phyloP scores from a whole-genome alignment of 2,797 vertebrate species.

The Argentina silus region DNA sequence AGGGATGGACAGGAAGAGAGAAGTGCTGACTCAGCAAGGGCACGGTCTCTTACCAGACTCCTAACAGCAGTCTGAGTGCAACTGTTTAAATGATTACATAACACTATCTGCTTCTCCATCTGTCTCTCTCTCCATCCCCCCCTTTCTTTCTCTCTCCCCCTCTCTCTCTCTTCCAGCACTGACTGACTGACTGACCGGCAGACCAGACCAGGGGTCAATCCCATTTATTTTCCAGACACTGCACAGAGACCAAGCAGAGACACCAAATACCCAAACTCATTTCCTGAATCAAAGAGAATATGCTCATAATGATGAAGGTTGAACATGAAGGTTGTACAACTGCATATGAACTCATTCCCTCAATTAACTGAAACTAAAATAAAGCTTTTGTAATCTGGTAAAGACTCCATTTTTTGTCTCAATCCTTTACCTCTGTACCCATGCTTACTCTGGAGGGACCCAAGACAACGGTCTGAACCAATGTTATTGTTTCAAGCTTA shows the following conservation, averaged over 20 bases:
- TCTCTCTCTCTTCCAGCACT: background rate
- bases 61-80: background rate
- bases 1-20: background rate
- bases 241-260: no score
- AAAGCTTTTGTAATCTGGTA: no score
- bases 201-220: background rate
- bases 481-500: no score
- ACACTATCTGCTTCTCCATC: background rate
- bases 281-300: background rate
- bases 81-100: background rate
- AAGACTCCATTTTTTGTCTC: no score
- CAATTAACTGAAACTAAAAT: no score
- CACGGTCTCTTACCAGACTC: background rate
- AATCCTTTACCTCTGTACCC: no score
- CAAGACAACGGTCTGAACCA: no score
- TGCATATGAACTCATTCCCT: no score
- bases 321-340: no score
- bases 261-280: background rate
- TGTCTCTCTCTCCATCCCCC: background rate
- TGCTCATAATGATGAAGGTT: no score
- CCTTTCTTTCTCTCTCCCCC: background rate
- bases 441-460: no score
- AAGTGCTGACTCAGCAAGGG: background rate
- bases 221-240: background rate
- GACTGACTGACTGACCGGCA: background rate